Evolutionary conservation across 2,888 invertebrate species (phyloP), one percentile per base, ranked within the genome.

Genomic region (Augochlorella aurata): DNA sequence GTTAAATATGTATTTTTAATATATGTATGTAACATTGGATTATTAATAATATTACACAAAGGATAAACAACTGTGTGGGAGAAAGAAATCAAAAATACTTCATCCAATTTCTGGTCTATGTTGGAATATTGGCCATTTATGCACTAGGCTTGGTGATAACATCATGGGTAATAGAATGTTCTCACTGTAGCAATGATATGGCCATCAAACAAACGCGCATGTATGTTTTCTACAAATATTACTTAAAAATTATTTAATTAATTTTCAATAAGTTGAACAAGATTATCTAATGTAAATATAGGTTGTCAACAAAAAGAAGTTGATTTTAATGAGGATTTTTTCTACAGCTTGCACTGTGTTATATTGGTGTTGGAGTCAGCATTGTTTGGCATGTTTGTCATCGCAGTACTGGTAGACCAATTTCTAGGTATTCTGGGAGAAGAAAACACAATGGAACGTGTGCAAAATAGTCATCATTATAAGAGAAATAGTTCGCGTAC

Each of bases 51-150:
- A 21, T 66, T 74, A 65, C 85, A 91, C 90, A 10, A 88, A 95
- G 96, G 97, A 98, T 98, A 69, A 98, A 98, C 93, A 98, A 98
- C 93, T 98, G 98, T 93, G 97, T 98, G 8, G 98, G 98, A 66
- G 98, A 98, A 94, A 95, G 96, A 90, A 98, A 98, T 94, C 98
- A 98, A 94, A 98, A 98, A 93, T 98, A 97, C 94, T 98, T 98
- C 94, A 95, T 98, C 86, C 97, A 98, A 92, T 98, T 98, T 94
- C 94, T 97, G 84, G 94, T 97, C 63, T 98, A 97, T 92, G 97
- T 97, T 81, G 97, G 96, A 76, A 93, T 95, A 67, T 93, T 96
- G 81, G 95, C 96, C 2, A 87, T 95, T 0, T 97, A 97, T 92
- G 96, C 97, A 12, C 95, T 97, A 63, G 94, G 94, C n/a, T 94